phyloP scores from a whole-genome alignment of 2,888 invertebrate genomes.

The Pilophorus perplexus region DNA sequence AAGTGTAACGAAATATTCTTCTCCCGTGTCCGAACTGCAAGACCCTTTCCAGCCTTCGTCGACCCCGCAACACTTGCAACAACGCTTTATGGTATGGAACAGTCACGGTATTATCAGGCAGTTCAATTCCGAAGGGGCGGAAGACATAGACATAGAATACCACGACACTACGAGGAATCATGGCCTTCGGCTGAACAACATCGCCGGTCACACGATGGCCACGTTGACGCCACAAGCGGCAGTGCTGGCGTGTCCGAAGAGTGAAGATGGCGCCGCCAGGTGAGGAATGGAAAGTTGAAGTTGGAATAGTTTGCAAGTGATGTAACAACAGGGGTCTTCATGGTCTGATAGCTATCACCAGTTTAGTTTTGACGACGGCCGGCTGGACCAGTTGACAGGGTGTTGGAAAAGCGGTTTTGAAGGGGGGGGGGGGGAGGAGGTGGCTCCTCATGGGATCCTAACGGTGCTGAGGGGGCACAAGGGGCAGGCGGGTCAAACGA shows the following conservation, averaged over 20 bases:
- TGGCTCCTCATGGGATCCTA: no score
- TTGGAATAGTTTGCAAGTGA: background rate
- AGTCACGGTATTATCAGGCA: constrained; percentile 85
- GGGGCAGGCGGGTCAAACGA: no score
- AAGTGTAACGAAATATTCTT: constrained; percentile 44
- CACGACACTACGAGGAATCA: constrained; percentile 88
- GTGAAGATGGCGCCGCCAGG: constrained; percentile 62
- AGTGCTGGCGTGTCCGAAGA: constrained; percentile 65
- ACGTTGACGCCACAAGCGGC: constrained; percentile 77
- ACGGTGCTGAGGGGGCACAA: no score
- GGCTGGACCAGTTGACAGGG: no score
- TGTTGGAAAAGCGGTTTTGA: no score
- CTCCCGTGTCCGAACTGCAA: constrained; percentile 56
- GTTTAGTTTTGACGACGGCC: no score
- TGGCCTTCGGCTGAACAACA: constrained; percentile 84
- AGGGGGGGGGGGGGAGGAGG: no score
- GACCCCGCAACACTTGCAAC: constrained; percentile 77
- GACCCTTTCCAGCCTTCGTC: constrained; percentile 87
- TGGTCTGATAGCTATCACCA: no score
- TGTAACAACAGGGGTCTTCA: no score
- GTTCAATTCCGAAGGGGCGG: constrained; percentile 66
- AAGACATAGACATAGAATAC: constrained; percentile 90
- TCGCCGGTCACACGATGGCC: constrained; percentile 80
- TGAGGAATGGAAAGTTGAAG: constrained; percentile 52
- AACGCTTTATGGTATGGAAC: constrained; percentile 86